Conservation (phyloP, 2,888 invertebrate genomes). For the Drosophila macrospina region DNA sequence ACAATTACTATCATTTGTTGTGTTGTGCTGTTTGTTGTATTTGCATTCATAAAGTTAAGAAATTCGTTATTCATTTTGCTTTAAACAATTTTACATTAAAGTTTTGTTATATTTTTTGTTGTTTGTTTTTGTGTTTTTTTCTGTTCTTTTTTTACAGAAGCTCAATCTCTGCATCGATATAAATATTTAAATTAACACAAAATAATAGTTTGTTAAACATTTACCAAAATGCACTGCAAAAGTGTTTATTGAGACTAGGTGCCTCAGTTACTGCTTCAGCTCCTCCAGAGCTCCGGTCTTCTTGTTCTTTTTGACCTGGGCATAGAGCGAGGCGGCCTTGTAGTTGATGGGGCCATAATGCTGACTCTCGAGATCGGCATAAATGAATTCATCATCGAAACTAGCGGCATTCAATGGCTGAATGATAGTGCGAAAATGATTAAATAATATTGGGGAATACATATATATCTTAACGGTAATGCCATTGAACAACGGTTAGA, state of each 20-base stretch:
- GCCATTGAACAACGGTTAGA: conserved; percentile 43
- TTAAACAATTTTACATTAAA: conserved; percentile 60
- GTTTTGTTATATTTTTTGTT: too few relatives aligned
- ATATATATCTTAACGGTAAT: not conserved
- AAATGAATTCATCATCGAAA: conserved; percentile 90
- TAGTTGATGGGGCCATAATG: conserved; percentile 97
- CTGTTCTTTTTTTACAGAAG: conserved; percentile 61
- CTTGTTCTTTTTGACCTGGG: conserved; percentile 89
- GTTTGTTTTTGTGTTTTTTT: not conserved
- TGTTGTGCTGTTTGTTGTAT: conserved; percentile 36
- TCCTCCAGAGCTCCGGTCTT: conserved; percentile 83
- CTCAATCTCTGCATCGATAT: conserved; percentile 46
- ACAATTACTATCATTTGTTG: conserved; percentile 60
- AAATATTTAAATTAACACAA: conserved; percentile 9
- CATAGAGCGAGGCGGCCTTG: conserved; percentile 94
- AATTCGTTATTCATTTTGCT: conserved; percentile 70
- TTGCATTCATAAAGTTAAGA: conserved; percentile 61
- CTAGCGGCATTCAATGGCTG: conserved; percentile 92
- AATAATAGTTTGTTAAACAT: conserved; percentile 10
- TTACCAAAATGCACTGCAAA: conserved; percentile 63
- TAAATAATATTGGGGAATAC: conserved; percentile 23
- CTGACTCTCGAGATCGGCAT: conserved; percentile 95
- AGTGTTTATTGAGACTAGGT: not conserved
- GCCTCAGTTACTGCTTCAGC: conserved; percentile 58
- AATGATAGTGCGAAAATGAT: conserved; percentile 19